These are phyloP conservation scores for Aldrovandia affinis DNA, from an alignment of 2,797 vertebrate genomes.

Conservation along the genomic window DNA sequence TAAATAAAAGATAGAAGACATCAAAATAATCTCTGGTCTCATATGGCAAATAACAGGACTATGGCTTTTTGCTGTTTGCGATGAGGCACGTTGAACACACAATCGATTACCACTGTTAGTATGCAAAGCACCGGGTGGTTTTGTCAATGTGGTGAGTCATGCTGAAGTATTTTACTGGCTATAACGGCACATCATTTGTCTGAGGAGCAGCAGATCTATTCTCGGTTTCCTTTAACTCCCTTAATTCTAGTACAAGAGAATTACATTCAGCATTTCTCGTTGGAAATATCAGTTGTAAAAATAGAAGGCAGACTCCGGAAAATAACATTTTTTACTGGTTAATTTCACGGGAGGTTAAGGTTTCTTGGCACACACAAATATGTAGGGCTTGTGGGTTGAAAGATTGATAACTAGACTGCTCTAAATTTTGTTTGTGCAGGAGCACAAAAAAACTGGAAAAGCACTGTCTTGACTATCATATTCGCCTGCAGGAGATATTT, in stretches of 20 bases:
- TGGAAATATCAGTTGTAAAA: neutral
- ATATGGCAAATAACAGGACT: neutral
- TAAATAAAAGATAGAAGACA: neutral
- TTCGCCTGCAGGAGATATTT: no score
- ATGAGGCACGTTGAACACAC: neutral
- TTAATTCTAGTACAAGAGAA: constrained; percentile 2
- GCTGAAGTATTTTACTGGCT: neutral
- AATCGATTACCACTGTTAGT: neutral
- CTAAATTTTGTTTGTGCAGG: neutral
- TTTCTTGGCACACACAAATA: constrained; percentile 3
- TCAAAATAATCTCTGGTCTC: neutral
- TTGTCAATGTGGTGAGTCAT: constrained; percentile 11
- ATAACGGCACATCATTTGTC: constrained; percentile 3
- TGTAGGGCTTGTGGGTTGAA: neutral
- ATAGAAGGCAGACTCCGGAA: neutral
- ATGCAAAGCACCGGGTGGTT: neutral
- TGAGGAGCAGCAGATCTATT: neutral
- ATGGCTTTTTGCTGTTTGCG: neutral
- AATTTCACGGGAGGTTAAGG: neutral
- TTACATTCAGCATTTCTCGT: neutral
- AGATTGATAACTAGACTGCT: neutral
- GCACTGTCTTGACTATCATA: neutral
- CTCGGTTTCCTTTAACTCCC: neutral
- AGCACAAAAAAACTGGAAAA: neutral
- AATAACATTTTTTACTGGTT: neutral